A percentile compares a stretch with the other conserved stretches of the same genome.
Conservation (phyloP, 2,888 invertebrate species). For the Teleiodes luculella region DNA sequence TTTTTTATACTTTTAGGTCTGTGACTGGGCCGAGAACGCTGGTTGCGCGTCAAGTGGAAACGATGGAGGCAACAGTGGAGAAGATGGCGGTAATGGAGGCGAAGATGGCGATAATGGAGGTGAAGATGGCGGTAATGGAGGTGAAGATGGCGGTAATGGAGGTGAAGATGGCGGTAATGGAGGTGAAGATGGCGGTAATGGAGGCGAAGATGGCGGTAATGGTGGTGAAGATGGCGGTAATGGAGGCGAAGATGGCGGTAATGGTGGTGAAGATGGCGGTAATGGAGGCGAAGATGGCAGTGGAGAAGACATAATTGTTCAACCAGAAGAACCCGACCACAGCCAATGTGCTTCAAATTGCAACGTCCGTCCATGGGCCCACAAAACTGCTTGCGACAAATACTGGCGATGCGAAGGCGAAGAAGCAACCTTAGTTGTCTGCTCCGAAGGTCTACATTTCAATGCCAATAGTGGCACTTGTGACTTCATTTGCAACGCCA, state of each 20-base stretch:
- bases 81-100: constrained; percentile 7
- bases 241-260: constrained; percentile 12
- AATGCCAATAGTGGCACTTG: constrained; percentile 49
- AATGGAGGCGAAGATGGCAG: constrained; percentile 14
- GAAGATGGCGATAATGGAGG: no score
- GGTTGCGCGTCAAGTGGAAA: constrained; percentile 21
- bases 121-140: constrained; percentile 13
- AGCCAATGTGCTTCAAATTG: constrained; percentile 44
- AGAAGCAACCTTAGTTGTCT: constrained; percentile 35
- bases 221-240: constrained; percentile 15
- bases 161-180: constrained; percentile 15
- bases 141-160: no score
- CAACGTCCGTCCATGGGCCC: constrained; percentile 56
- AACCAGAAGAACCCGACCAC: constrained; percentile 10
- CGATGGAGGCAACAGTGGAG: not conserved
- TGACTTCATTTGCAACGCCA: constrained; percentile 43
- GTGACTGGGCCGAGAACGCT: constrained; percentile 36
- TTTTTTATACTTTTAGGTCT: constrained; percentile 24
- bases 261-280: constrained; percentile 13
- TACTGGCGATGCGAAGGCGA: constrained; percentile 55
- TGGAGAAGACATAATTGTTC: not conserved
- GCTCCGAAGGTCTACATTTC: constrained; percentile 61
- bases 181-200: constrained; percentile 13
- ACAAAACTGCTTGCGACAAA: constrained; percentile 58
- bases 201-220: not conserved